A percentile compares a stretch with the other conserved stretches of the same genome.
These are phyloP conservation scores for Spodoptera picta DNA, from an alignment of 2,888 invertebrate species.

Conservation along the genomic window DNA sequence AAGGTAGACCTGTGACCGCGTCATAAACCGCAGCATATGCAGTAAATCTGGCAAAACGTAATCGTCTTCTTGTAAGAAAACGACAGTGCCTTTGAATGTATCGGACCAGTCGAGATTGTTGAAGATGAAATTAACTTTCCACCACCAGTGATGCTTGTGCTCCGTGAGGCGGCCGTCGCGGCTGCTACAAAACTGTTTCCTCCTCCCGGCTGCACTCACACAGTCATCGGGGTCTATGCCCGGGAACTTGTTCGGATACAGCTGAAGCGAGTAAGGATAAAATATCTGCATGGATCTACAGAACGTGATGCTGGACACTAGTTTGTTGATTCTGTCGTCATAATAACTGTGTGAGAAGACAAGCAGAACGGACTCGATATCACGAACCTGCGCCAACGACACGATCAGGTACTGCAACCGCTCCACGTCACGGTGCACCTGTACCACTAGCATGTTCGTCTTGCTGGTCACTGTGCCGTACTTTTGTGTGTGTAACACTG, in stretches of 20 bases:
- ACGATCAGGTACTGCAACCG: constrained; percentile 64
- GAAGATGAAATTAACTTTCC: constrained; percentile 70
- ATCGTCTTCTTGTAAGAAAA: constrained; percentile 69
- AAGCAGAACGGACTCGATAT: constrained; percentile 60
- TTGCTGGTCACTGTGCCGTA: constrained; percentile 51
- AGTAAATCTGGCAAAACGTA: constrained; percentile 69
- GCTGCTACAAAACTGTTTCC: constrained; percentile 33
- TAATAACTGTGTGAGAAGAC: constrained; percentile 73
- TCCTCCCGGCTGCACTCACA: background rate
- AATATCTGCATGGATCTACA: constrained; percentile 73
- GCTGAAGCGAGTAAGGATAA: constrained; percentile 70
- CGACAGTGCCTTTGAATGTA: constrained; percentile 54
- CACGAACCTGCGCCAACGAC: constrained; percentile 63
- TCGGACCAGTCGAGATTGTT: constrained; percentile 52
- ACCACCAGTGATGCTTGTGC: constrained; percentile 76
- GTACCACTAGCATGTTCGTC: constrained; percentile 60
- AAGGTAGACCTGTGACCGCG: constrained; percentile 51
- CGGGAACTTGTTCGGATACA: constrained; percentile 64
- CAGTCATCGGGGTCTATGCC: constrained; percentile 62
- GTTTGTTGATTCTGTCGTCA: constrained; percentile 58
- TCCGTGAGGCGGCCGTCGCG: constrained; percentile 63
- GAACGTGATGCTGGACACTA: constrained; percentile 64
- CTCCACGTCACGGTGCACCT: constrained; percentile 57
- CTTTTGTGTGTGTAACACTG: constrained; percentile 51
- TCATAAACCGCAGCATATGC: constrained; percentile 60